Percentiles rank a stretch among this genome's conserved stretches.
Conservation (phyloP, 35 echinoderm and acorn worm species). For the Lytechinus pictus region DNA sequence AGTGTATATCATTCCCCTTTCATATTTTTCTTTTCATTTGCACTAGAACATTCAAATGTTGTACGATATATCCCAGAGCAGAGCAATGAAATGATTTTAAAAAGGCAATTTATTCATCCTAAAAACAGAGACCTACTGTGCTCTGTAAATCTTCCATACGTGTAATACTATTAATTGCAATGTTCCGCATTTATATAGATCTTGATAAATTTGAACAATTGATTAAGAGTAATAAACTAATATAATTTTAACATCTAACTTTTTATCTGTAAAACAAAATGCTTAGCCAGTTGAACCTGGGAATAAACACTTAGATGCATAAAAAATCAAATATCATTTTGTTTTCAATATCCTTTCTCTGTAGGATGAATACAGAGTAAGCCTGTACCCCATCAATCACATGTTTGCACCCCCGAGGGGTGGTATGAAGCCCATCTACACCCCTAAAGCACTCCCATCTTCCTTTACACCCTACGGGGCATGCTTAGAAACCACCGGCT, state of each 20-base stretch:
- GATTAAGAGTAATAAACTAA: too few species aligned
- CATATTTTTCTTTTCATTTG: not conserved
- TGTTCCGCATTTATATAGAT: too few species aligned
- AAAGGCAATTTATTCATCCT: too few species aligned
- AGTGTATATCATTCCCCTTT: not conserved
- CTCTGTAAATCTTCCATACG: too few species aligned
- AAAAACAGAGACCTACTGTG: too few species aligned
- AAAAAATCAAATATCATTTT: too few species aligned
- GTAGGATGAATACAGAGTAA: not conserved
- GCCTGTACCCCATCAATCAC: not conserved
- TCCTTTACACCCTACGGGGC: not conserved
- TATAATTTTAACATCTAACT: too few species aligned
- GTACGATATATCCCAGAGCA: not conserved
- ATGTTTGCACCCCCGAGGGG: not conserved
- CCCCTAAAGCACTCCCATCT: not conserved
- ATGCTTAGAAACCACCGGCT: slow-evolving; percentile 1
- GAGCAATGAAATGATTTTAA: not conserved
- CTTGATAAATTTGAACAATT: too few species aligned
- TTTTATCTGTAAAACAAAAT: not conserved
- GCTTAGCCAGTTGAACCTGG: not conserved
- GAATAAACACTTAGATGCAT: not conserved
- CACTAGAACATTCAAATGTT: not conserved
- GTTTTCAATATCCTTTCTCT: not conserved
- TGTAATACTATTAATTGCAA: too few species aligned
- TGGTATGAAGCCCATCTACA: not conserved